phyloP scores from a whole-genome alignment of 2,888 invertebrate species.

The Amphipoea lucens region DNA sequence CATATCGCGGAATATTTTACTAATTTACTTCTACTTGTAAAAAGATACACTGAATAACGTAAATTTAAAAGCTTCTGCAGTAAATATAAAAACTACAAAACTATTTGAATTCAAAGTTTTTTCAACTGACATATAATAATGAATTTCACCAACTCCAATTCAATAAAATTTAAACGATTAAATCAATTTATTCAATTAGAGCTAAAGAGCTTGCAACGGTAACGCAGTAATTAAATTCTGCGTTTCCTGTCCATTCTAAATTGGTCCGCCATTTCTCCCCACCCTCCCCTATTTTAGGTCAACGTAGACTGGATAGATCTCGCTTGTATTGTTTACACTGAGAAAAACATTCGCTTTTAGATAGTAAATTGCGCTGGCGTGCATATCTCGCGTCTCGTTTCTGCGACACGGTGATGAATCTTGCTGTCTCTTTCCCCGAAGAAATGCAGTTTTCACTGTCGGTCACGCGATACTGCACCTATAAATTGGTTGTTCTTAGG shows the following conservation, averaged over 20 bases:
- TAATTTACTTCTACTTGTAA: background rate
- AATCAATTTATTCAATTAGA: constrained; percentile 47
- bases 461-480: constrained; percentile 74
- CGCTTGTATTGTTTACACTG: constrained; percentile 63
- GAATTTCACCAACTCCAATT: background rate
- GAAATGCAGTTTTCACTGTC: constrained; percentile 82
- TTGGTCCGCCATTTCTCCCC: constrained; percentile 37
- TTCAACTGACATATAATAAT: background rate
- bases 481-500: constrained; percentile 68
- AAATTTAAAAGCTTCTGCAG: background rate
- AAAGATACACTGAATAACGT: background rate
- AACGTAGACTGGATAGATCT: constrained; percentile 59
- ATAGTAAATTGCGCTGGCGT: constrained; percentile 67
- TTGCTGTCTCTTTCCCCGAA: constrained; percentile 69
- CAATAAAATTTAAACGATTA: constrained; percentile 12
- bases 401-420: constrained; percentile 26
- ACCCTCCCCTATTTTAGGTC: constrained; percentile 56
- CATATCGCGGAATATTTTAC: background rate
- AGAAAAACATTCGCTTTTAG: constrained; percentile 73
- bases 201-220: constrained; percentile 45
- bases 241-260: constrained; percentile 49
- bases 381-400: constrained; percentile 66
- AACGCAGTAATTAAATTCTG: constrained; percentile 34
- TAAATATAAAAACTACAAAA: background rate
- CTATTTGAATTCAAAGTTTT: background rate